Evolutionary conservation across 2,888 invertebrate genomes (phyloP).

Genomic region (Acheta domesticus): DNA sequence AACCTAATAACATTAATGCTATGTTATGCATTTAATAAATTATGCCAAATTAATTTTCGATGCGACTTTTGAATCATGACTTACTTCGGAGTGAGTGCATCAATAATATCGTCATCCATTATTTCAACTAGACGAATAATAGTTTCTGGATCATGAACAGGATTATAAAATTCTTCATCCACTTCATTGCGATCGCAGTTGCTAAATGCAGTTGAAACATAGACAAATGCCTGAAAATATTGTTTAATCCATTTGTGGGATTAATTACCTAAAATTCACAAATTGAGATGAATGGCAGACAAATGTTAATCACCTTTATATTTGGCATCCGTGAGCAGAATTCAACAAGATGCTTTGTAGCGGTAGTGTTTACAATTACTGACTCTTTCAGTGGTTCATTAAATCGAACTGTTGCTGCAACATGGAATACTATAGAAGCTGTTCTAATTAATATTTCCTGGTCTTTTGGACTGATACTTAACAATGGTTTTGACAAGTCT

Average conservation of each 20-base stretch:
- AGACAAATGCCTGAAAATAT: slow-evolving; percentile 59
- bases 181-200: slow-evolving; percentile 90
- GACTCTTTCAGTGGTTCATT: slow-evolving; percentile 93
- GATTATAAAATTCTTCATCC: slow-evolving; percentile 81
- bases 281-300: neutral
- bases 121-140: slow-evolving; percentile 46
- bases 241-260: neutral
- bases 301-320: slow-evolving; percentile 61
- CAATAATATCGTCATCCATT: slow-evolving; percentile 46
- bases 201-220: slow-evolving; percentile 97
- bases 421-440: slow-evolving; percentile 89
- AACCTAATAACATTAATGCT: neutral
- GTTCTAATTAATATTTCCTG: slow-evolving; percentile 65
- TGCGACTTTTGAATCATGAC: neutral
- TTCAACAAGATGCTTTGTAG: slow-evolving; percentile 86
- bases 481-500: slow-evolving; percentile 78
- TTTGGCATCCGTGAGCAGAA: slow-evolving; percentile 87
- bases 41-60: no score
- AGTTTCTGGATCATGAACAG: slow-evolving; percentile 65
- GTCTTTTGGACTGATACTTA: slow-evolving; percentile 69
- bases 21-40: neutral
- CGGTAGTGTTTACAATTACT: slow-evolving; percentile 93
- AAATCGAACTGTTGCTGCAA: slow-evolving; percentile 96
- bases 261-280: neutral
- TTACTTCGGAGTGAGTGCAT: slow-evolving; percentile 44